Conservation (phyloP, 2,113 vertebrate species). For the Nibea coibor region DNA sequence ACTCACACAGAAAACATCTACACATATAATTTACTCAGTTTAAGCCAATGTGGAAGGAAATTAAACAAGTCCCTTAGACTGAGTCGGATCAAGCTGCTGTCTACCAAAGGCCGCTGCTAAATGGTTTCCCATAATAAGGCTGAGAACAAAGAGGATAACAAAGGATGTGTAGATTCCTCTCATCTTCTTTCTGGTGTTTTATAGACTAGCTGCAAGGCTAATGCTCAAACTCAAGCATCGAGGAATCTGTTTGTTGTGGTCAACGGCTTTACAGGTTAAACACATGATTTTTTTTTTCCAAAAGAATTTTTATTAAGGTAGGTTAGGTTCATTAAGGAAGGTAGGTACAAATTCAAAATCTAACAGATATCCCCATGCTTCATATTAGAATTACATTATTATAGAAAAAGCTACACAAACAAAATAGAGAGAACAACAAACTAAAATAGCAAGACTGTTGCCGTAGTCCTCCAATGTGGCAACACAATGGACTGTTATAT, state of each 20-base stretch:
- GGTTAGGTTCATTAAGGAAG: too few relatives aligned
- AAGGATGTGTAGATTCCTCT: slow-evolving; percentile 61
- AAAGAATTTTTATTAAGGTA: too few relatives aligned
- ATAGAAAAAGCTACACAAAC: too few relatives aligned
- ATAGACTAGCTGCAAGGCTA: slow-evolving; percentile 72
- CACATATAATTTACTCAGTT: slow-evolving; percentile 36
- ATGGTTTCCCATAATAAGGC: slow-evolving; percentile 63
- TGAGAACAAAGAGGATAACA: slow-evolving; percentile 73
- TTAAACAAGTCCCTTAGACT: slow-evolving; percentile 25
- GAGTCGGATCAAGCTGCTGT: slow-evolving; percentile 42
- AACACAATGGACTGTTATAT: background rate
- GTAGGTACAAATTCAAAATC: too few relatives aligned
- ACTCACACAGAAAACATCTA: slow-evolving; percentile 46
- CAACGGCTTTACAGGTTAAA: slow-evolving; percentile 62
- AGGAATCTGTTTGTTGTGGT: slow-evolving; percentile 80
- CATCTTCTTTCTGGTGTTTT: slow-evolving; percentile 67
- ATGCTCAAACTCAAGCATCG: slow-evolving; percentile 49
- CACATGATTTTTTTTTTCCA: slow-evolving; percentile 19
- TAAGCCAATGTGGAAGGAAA: slow-evolving; percentile 32
- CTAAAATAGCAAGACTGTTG: too few relatives aligned
- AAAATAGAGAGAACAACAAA: too few relatives aligned
- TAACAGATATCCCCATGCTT: too few relatives aligned
- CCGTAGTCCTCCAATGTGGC: background rate
- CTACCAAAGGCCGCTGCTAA: slow-evolving; percentile 41
- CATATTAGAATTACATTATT: too few relatives aligned